Evolutionary conservation across 2,888 invertebrate species (phyloP).

Genomic region (Megastigmus dorsalis): DNA sequence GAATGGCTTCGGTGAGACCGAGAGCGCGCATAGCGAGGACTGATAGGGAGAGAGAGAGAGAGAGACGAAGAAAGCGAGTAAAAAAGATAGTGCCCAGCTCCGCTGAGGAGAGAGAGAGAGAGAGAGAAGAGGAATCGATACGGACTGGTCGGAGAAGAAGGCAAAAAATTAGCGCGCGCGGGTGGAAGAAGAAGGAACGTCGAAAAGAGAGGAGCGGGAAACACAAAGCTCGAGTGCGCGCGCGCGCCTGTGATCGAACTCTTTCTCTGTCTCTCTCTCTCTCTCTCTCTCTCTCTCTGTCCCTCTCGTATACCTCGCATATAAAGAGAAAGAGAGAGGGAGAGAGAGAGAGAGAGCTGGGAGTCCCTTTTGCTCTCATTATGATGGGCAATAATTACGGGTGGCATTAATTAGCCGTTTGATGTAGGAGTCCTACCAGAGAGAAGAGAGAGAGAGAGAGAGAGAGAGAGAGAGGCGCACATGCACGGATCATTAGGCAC

Average conservation of each 20-base stretch:
- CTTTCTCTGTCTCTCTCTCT: background rate
- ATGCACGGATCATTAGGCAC: slow-evolving; percentile 67
- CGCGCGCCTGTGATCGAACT: slow-evolving; percentile 35
- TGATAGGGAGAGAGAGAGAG: slow-evolving; percentile 38
- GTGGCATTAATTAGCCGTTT: slow-evolving; percentile 69
- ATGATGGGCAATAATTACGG: slow-evolving; percentile 68
- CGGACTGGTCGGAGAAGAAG: slow-evolving; percentile 15
- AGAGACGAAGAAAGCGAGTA: slow-evolving; percentile 46
- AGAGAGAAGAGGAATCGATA: slow-evolving; percentile 42
- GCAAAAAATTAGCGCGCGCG: slow-evolving; percentile 50
- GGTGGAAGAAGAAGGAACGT: slow-evolving; percentile 34
- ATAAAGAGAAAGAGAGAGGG: no score
- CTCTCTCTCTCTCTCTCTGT: background rate
- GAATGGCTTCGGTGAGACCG: slow-evolving; percentile 37
- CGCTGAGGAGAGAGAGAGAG: slow-evolving; percentile 24
- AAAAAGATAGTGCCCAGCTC: background rate
- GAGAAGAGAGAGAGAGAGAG: slow-evolving; percentile 33
- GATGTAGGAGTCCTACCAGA: slow-evolving; percentile 65
- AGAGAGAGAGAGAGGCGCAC: slow-evolving; percentile 51
- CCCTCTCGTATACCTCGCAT: no score
- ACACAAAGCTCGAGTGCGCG: slow-evolving; percentile 37
- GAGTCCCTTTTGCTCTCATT: slow-evolving; percentile 60
- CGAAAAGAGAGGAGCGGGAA: slow-evolving; percentile 30
- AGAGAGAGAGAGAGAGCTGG: no score
- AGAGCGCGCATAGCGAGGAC: slow-evolving; percentile 26